Base-by-base conservation (phyloP, 2,113 vertebrate genomes). In the Tyto alba region DNA sequence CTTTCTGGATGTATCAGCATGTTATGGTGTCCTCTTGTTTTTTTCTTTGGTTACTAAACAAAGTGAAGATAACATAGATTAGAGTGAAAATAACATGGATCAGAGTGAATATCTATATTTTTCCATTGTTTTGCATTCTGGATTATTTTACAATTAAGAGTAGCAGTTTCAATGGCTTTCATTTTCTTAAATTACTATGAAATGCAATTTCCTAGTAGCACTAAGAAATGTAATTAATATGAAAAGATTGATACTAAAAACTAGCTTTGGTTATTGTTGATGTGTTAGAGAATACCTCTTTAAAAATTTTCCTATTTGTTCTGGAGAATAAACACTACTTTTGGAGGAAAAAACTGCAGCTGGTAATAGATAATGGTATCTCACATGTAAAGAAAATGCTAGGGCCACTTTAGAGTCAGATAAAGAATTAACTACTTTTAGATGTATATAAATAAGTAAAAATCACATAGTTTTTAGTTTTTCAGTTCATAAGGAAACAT, bases 291-390 rank as follows among this genome's bases (percentile, higher is more conserved):
- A 82, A 72, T 9, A 84, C 12, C 4, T 15, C 59, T 84, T 86
- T 93, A 88, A 96, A 95, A 91, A 50, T 95, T 93, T 85, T 90
- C 63, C 21, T 19, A 80, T 95, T 95, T 92, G 6, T 17, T 93
- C 30, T 93, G 26, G 60, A 93, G 40, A 86, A 16, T 73, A 88
- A 68, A 59, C 1, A 5, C 4, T 43, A 14, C 4, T 48, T 4
- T 26, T 69, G 83, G n/a, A 69, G 16, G 13, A 52, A 64, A 80
- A 86, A 60, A 12, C 4, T 76, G 45, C 19, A 78, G 13, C 6
- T 72, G 10, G 32, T 73, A 66, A 11, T n/a, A 13, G 25, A 32
- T 77, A 82, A 68, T 11, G 1, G 5, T 52, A 9, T n/a, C 56
- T 60, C 36, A 50, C 2, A 57, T 41, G 63, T 53, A 66, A 89